Evolutionary conservation across 2,113 vertebrate genomes (phyloP), one percentile per base, ranked within the genome.

Genomic region (Oxyura jamaicensis): DNA sequence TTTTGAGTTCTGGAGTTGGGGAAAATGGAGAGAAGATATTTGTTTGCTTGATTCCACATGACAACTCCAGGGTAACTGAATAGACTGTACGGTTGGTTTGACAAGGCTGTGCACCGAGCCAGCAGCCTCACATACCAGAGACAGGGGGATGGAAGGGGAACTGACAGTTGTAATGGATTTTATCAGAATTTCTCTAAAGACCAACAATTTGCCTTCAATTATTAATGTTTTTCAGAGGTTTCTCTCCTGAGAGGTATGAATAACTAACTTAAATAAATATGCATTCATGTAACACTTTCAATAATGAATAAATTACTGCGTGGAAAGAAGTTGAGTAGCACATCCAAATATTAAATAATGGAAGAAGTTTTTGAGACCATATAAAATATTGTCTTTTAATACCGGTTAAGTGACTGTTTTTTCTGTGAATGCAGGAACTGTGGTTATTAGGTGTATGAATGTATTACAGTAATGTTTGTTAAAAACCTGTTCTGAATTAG

Each of bases 21-120:
- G 81, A 62, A 67, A 86, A 90, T 13, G 79, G 91, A 95, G 92
- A 95, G 96, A 60, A 96, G 96, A 96, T 86, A 91, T 95, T 97
- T 97, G 97, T 97, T 98, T 98, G 96, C 95, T 91, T 97, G 96
- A 98, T 97, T 97, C 97, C 95, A 97, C 97, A 97, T 97, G 97
- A 97, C 97, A 98, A 97, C 90, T 93, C 95, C 97, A 93, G 97
- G 97, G 97, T 96, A 93, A 97, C 95, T 97, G 97, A 89, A 65
- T 42, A 96, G 96, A 5, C 96, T 91, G 85, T 35, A 96, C 65
- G 96, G 63, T 97, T 87, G 96, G 96, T 83, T 96, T 97, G 96
- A 86, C 96, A 96, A 94, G 95, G 95, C 96, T 96, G 93, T 59
- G 85, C 95, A 53, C 55, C 6, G 53, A 90, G 87, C 96, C 97